A percentile compares a stretch with the other conserved stretches of the same genome.
phyloP scores from a whole-genome alignment of 2,113 vertebrate species.

The Proterorhinus semilunaris region DNA sequence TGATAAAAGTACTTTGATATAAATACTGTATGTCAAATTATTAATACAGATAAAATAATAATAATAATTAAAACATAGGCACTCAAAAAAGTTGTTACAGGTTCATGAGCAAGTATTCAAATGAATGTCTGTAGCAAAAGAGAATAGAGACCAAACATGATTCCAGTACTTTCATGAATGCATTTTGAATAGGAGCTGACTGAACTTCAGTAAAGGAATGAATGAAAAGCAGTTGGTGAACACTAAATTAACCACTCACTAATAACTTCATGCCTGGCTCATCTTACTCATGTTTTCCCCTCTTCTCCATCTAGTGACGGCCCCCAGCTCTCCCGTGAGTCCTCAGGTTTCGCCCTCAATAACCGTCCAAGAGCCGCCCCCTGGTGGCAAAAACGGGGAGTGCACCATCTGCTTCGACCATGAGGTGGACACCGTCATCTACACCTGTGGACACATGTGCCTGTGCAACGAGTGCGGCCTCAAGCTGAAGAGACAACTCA shows the following conservation, averaged over 20 bases:
- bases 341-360: slow-evolving; percentile 86
- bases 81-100: no score
- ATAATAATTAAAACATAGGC: no score
- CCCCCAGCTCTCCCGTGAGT: slow-evolving; percentile 94
- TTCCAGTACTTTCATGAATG: no score
- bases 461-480: slow-evolving; percentile 94
- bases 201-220: not conserved
- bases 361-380: slow-evolving; percentile 77
- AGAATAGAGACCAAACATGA: no score
- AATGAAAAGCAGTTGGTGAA: not conserved
- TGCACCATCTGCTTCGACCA: slow-evolving; percentile 97
- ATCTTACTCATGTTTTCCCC: slow-evolving; percentile 15
- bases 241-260: not conserved
- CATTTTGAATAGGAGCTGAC: no score
- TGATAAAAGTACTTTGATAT: no score
- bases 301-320: slow-evolving; percentile 82
- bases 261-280: not conserved
- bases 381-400: slow-evolving; percentile 85
- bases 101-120: no score
- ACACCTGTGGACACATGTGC: slow-evolving; percentile 99
- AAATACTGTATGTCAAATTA: no score
- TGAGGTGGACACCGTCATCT: slow-evolving; percentile 98
- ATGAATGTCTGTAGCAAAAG: no score
- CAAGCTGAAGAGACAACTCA: slow-evolving; percentile 92
- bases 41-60: no score